phyloP scores from a whole-genome alignment of 2,888 invertebrate genomes.

The Oeneis ivallda region DNA sequence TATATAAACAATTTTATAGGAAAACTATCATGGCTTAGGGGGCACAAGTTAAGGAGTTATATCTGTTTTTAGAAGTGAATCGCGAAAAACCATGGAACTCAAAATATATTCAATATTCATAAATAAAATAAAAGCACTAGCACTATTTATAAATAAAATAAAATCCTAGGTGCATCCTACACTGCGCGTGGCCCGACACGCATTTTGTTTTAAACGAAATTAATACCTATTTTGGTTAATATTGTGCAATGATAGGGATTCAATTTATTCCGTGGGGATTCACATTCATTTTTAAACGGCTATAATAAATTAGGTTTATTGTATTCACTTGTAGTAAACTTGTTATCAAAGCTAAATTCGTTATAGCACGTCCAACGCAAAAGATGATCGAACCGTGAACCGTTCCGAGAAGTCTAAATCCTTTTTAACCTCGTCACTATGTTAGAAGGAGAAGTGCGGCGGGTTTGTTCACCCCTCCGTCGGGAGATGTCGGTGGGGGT shows the following conservation, averaged over 20 bases:
- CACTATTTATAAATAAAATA: no score
- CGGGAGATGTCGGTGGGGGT: conserved; percentile 65
- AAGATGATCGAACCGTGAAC: conserved; percentile 71
- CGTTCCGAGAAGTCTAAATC: conserved; percentile 74
- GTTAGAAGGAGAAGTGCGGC: conserved; percentile 77
- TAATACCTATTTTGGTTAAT: neutral
- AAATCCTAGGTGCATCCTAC: no score
- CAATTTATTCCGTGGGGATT: no score
- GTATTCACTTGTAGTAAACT: conserved; percentile 4
- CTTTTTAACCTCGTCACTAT: conserved; percentile 77
- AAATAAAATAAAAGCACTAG: no score
- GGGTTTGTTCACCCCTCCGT: conserved; percentile 78
- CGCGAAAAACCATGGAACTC: no score
- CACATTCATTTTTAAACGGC: neutral
- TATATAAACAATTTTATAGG: no score
- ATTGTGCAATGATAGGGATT: neutral
- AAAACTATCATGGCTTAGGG: no score
- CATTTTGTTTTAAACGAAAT: no score
- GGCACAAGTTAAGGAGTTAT: no score
- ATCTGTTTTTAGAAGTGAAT: no score
- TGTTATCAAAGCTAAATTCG: neutral
- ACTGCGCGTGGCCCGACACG: no score
- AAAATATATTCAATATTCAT: no score
- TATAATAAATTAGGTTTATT: neutral
- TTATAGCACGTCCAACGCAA: conserved; percentile 37